Evolutionary conservation across 2,888 invertebrate genomes (phyloP).

Genomic region (Piscicola geometra): DNA sequence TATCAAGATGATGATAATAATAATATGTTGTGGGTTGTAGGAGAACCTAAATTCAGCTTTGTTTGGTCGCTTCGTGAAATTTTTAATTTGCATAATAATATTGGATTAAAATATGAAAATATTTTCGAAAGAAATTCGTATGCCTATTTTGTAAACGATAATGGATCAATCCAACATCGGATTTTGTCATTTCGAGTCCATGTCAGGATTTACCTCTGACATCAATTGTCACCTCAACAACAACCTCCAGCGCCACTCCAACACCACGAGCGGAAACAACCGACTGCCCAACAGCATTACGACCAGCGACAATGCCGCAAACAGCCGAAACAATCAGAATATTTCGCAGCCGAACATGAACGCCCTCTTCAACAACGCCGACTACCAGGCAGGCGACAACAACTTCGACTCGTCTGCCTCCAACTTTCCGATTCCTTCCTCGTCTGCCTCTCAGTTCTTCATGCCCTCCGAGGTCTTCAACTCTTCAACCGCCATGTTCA

Average conservation of each 20-base stretch:
- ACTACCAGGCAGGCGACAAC: constrained; percentile 23
- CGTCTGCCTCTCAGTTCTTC: constrained; percentile 26
- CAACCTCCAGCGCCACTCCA: constrained; percentile 1
- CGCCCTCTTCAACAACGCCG: constrained; percentile 27
- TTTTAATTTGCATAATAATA: constrained; percentile 3
- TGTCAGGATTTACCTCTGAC: constrained; percentile 24
- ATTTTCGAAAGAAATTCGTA: background rate
- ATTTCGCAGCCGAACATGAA: constrained; percentile 24
- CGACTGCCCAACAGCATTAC: background rate
- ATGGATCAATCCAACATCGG: constrained; percentile 32
- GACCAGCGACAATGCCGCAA: background rate
- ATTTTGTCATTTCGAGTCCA: constrained; percentile 31
- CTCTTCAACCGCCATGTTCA: constrained; percentile 19
- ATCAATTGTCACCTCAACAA: constrained; percentile 26
- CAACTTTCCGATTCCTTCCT: constrained; percentile 17
- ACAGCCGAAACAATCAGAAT: background rate
- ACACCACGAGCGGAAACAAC: background rate
- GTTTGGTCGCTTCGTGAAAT: constrained; percentile 8
- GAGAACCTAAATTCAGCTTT: background rate
- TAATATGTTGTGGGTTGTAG: background rate
- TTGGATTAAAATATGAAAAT: background rate
- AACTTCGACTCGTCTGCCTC: constrained; percentile 22
- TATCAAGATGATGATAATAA: too few species aligned
- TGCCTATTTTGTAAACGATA: background rate
- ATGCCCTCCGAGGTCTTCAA: constrained; percentile 31